Evolutionary conservation across 2,888 invertebrate species (phyloP).

Genomic region (Rutpela maculata): DNA sequence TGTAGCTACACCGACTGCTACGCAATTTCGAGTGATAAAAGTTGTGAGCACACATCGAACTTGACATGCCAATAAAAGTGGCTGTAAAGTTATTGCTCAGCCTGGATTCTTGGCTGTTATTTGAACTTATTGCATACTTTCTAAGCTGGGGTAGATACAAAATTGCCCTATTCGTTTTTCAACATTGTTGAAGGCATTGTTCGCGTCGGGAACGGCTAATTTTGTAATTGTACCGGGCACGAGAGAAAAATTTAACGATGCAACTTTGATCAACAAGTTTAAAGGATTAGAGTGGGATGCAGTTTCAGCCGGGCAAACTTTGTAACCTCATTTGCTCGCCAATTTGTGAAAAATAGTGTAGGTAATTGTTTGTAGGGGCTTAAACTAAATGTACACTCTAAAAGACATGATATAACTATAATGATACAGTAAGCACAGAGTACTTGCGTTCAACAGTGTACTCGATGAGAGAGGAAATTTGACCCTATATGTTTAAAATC

Average conservation of each 20-base stretch:
- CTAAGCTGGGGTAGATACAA: conserved; percentile 14
- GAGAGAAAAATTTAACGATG: conserved; percentile 21
- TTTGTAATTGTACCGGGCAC: neutral
- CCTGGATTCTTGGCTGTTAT: conserved; percentile 23
- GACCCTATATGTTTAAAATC: too few relatives aligned
- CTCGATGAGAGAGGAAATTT: too few relatives aligned
- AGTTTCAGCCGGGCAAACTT: neutral
- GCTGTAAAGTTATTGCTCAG: conserved; percentile 43
- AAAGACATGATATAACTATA: too few relatives aligned
- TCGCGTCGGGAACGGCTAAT: neutral
- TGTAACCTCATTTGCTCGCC: neutral
- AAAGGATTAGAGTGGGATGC: neutral
- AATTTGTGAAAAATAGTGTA: neutral
- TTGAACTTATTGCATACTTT: conserved; percentile 36
- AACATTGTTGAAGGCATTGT: neutral
- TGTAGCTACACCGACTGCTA: conserved; percentile 76
- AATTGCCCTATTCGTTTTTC: conserved; percentile 24
- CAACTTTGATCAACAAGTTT: conserved; percentile 6
- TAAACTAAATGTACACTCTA: neutral
- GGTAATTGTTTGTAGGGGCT: neutral
- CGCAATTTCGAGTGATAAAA: conserved; percentile 76
- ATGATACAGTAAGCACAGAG: too few relatives aligned
- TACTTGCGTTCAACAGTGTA: too few relatives aligned
- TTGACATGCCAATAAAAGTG: conserved; percentile 51
- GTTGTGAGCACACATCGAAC: conserved; percentile 47